phyloP scores from a whole-genome alignment of 37 sponge, comb jelly and placozoan genomes.

The Cladorhizidae sp. region DNA sequence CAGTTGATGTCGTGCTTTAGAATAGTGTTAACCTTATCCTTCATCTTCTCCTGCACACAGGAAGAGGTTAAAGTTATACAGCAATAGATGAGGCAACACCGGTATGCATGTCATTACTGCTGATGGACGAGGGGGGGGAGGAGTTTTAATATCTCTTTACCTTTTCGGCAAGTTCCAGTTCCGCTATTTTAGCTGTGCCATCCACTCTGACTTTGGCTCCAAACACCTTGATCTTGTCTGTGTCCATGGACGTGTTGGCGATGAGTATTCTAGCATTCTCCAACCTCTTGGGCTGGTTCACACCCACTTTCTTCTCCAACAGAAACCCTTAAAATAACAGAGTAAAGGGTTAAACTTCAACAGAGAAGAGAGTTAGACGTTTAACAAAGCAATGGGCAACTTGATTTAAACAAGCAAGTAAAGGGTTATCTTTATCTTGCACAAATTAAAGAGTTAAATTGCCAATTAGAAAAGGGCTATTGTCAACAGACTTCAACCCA shows the following conservation, averaged over 20 bases:
- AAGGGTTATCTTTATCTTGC: too few species aligned
- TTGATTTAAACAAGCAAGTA: too few species aligned
- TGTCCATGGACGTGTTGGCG: constrained; percentile 99
- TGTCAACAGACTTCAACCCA: too few species aligned
- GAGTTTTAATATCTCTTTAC: too few species aligned
- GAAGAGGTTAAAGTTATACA: too few species aligned
- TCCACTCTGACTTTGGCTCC: constrained; percentile 76
- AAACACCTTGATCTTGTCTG: constrained; percentile 96
- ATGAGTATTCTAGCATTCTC: constrained; percentile 93
- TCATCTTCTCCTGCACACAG: constrained; percentile 92
- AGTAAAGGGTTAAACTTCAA: not conserved
- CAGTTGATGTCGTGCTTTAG: constrained; percentile 94
- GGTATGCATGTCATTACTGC: too few species aligned
- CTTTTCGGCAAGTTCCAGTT: constrained; percentile 94
- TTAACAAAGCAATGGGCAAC: too few species aligned
- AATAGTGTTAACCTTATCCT: constrained; percentile 94
- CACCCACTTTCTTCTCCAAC: constrained; percentile 96
- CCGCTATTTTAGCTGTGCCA: constrained; percentile 94
- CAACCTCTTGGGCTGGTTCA: constrained; percentile 96
- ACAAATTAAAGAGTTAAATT: not conserved
- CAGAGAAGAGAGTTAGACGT: too few species aligned
- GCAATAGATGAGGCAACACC: too few species aligned
- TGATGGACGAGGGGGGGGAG: too few species aligned
- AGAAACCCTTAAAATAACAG: constrained; percentile 71
- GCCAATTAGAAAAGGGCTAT: too few species aligned